Percentiles rank a stretch among this genome's conserved stretches.
These are phyloP conservation scores for Caenorhabditis tropicalis DNA, from an alignment of 1,140 invertebrate species.

Conservation along the genomic window DNA sequence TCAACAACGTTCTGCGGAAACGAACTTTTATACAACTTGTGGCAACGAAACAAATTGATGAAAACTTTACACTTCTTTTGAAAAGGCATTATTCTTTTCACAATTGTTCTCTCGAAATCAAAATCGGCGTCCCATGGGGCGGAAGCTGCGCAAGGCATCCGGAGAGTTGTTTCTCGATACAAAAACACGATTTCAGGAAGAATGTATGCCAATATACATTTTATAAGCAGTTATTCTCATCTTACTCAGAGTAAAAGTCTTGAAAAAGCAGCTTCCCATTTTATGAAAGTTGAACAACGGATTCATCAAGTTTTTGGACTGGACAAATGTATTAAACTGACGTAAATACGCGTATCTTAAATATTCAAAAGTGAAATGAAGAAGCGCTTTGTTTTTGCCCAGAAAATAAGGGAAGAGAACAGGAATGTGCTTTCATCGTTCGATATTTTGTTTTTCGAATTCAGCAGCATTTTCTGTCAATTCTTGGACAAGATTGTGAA, in stretches of 20 bases:
- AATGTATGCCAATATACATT: no score
- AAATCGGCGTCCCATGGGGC: slow-evolving; percentile 20
- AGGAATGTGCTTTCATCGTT: background rate
- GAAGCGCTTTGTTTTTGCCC: background rate
- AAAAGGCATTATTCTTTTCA: background rate
- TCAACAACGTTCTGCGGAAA: no score
- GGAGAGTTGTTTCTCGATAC: background rate
- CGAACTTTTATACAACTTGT: background rate
- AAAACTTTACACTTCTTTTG: background rate
- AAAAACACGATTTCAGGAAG: background rate
- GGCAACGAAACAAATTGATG: background rate
- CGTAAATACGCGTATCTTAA: no score
- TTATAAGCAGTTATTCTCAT: no score
- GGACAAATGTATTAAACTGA: no score
- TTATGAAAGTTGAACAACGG: no score
- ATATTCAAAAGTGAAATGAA: background rate
- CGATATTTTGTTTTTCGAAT: background rate
- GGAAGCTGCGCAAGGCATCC: background rate
- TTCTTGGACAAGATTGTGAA: background rate
- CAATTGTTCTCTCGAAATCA: slow-evolving; percentile 13
- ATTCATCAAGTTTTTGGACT: no score
- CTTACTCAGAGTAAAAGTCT: no score
- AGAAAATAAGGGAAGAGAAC: background rate
- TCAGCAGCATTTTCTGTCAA: background rate
- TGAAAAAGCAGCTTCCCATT: no score